Evolutionary conservation across 2,113 vertebrate genomes (phyloP).

Genomic region (Osmerus eperlanus): DNA sequence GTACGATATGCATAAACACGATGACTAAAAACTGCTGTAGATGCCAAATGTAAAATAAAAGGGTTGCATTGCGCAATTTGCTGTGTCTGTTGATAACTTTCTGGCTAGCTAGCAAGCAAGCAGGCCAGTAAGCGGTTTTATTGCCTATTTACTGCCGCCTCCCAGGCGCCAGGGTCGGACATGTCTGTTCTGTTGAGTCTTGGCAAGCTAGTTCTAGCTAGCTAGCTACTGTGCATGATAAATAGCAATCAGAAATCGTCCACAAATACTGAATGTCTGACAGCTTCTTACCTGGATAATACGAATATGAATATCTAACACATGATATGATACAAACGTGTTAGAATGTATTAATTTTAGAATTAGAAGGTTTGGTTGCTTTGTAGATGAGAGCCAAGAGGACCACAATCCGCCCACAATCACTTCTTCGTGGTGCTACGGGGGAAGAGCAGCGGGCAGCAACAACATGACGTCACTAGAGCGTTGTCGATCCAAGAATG

Average conservation of each 20-base stretch:
- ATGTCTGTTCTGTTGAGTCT: conserved; percentile 38
- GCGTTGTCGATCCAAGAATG: conserved; percentile 38
- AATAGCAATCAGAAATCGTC: too few relatives aligned
- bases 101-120: conserved; percentile 4
- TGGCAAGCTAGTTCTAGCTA: conserved; percentile 10
- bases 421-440: conserved; percentile 16
- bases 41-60: too few relatives aligned
- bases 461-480: conserved; percentile 59
- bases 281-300: conserved; percentile 53
- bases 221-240: not conserved
- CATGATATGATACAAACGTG: conserved; percentile 27
- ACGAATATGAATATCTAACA: conserved; percentile 37
- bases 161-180: conserved; percentile 49
- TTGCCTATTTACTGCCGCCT: conserved; percentile 42
- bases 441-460: conserved; percentile 22
- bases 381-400: not conserved
- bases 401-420: conserved; percentile 55
- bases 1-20: not conserved
- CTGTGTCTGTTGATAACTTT: too few relatives aligned
- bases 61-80: too few relatives aligned
- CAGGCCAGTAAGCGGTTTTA: conserved; percentile 40
- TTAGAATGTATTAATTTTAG: not conserved
- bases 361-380: not conserved
- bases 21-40: too few relatives aligned
- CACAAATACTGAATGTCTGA: not conserved